Percentiles rank a stretch among this genome's conserved stretches.
Conservation (phyloP, 1,140 invertebrate species). For the Monochamus saltuarius region DNA sequence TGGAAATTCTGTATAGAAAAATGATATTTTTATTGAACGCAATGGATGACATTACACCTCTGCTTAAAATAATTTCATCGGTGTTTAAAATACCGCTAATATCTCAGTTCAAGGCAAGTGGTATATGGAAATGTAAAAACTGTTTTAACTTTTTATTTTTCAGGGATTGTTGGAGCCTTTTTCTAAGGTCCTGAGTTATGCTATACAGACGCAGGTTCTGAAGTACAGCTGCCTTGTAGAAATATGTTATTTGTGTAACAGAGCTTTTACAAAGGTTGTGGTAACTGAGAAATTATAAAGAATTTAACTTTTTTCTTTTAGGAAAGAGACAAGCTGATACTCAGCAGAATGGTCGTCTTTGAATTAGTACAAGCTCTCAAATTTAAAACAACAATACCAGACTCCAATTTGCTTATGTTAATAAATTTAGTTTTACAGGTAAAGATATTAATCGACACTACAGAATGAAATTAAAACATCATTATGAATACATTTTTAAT, state of each 20-base stretch:
- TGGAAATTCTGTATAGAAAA: constrained; percentile 82
- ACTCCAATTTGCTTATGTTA: constrained; percentile 90
- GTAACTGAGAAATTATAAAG: constrained; percentile 28
- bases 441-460: constrained; percentile 28
- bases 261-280: constrained; percentile 75
- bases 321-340: constrained; percentile 90
- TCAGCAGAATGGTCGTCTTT: constrained; percentile 87
- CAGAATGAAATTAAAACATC: not conserved
- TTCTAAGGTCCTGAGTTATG: constrained; percentile 88
- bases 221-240: constrained; percentile 84
- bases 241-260: constrained; percentile 85
- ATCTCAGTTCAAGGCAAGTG: constrained; percentile 71
- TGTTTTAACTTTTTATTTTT: constrained; percentile 35
- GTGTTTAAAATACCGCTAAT: constrained; percentile 84
- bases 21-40: constrained; percentile 73
- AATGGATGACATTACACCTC: constrained; percentile 72
- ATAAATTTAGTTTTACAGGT: constrained; percentile 86
- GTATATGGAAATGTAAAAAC: not conserved
- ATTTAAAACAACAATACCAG: constrained; percentile 91
- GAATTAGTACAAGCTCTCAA: constrained; percentile 94
- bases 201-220: constrained; percentile 85
- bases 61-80: constrained; percentile 83
- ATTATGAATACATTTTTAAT: not conserved
- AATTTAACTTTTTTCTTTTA: constrained; percentile 49
- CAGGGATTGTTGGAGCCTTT: constrained; percentile 90